Conservation (phyloP, 2,888 invertebrate species). For the Apamea monoglypha region DNA sequence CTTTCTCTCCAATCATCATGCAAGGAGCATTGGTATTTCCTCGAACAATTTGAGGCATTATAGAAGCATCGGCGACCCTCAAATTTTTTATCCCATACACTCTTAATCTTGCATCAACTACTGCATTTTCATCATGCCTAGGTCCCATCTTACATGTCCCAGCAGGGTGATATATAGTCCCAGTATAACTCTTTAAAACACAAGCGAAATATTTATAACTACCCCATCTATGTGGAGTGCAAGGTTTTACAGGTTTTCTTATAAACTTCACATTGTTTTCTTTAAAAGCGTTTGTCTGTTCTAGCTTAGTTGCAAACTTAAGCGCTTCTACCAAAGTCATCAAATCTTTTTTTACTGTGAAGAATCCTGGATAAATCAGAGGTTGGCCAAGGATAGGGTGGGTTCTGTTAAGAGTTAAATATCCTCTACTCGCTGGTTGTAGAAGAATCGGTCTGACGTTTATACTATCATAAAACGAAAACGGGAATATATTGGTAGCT, state of each 20-base stretch:
- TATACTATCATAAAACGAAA: slow-evolving; percentile 91
- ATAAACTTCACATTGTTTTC: slow-evolving; percentile 89
- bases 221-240: slow-evolving; percentile 89
- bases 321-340: slow-evolving; percentile 91
- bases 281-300: slow-evolving; percentile 89
- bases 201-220: slow-evolving; percentile 92
- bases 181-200: slow-evolving; percentile 91
- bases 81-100: slow-evolving; percentile 84
- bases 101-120: slow-evolving; percentile 79
- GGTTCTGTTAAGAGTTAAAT: slow-evolving; percentile 90
- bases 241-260: slow-evolving; percentile 89
- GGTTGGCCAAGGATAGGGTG: slow-evolving; percentile 93
- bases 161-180: slow-evolving; percentile 87
- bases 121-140: slow-evolving; percentile 79
- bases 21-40: slow-evolving; percentile 95
- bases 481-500: slow-evolving; percentile 85
- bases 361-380: slow-evolving; percentile 92
- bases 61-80: slow-evolving; percentile 94
- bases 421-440: slow-evolving; percentile 91
- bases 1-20: slow-evolving; percentile 95
- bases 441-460: slow-evolving; percentile 91
- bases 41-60: slow-evolving; percentile 95
- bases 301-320: slow-evolving; percentile 89
- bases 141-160: slow-evolving; percentile 86
- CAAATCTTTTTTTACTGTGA: slow-evolving; percentile 91